Conservation (phyloP, 1,140 invertebrate species). For the Drosophila tsacasi region DNA sequence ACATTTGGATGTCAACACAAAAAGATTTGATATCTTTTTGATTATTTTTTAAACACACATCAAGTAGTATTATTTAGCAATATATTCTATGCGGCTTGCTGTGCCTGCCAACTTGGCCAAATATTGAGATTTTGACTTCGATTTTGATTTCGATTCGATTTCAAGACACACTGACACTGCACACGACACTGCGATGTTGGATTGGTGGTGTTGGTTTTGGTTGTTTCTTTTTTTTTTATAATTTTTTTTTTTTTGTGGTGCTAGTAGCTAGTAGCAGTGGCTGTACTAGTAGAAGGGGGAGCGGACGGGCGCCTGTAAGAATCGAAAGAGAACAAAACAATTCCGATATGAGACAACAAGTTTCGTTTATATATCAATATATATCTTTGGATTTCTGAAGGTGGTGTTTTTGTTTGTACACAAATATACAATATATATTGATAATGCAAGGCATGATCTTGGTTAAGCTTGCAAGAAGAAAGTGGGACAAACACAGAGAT, state of each 20-base stretch:
- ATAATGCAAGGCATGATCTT: slow-evolving; percentile 47
- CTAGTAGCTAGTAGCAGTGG: slow-evolving; percentile 29
- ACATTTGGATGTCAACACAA: slow-evolving; percentile 43
- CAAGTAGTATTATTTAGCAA: slow-evolving; percentile 19
- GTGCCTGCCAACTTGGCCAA: slow-evolving; percentile 19
- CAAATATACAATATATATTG: slow-evolving; percentile 44
- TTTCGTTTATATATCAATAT: slow-evolving; percentile 56
- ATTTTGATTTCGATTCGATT: slow-evolving; percentile 7
- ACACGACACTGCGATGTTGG: slow-evolving; percentile 36
- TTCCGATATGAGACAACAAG: slow-evolving; percentile 73
- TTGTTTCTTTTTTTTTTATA: neutral
- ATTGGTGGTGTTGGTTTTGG: slow-evolving; percentile 12
- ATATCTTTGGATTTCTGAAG: slow-evolving; percentile 22
- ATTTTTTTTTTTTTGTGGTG: slow-evolving; percentile 5
- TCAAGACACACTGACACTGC: slow-evolving; percentile 46
- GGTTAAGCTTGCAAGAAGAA: slow-evolving; percentile 42
- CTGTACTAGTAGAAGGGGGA: slow-evolving; percentile 39
- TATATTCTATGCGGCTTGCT: slow-evolving; percentile 41
- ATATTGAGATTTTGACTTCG: slow-evolving; percentile 19
- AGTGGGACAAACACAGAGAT: slow-evolving; percentile 21
- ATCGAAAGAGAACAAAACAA: slow-evolving; percentile 80
- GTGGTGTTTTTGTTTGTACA: slow-evolving; percentile 36
- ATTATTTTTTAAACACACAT: slow-evolving; percentile 44
- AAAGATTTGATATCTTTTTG: slow-evolving; percentile 35
- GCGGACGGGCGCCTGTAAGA: slow-evolving; percentile 65